Conservation (phyloP, 2,113 vertebrate species). For the Tychaedon coryphoeus region DNA sequence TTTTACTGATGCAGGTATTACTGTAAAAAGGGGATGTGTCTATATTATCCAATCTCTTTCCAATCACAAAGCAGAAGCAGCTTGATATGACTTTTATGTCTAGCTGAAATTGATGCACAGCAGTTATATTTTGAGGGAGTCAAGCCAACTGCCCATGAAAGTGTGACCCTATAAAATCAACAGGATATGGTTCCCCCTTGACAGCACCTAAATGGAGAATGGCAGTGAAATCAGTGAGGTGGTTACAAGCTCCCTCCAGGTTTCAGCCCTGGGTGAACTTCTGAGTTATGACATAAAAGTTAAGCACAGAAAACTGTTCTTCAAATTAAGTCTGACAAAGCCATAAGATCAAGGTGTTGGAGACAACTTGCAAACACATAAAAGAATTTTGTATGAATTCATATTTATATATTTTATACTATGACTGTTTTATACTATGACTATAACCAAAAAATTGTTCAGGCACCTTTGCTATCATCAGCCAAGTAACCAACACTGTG, state of each 20-base stretch:
- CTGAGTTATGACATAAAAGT: not conserved
- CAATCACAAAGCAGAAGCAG: not conserved
- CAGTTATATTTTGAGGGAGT: not conserved
- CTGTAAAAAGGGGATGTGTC: not conserved
- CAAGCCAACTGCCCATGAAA: not conserved
- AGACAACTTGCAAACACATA: not conserved
- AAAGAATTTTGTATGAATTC: not conserved
- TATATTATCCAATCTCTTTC: not conserved
- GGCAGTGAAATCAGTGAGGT: not conserved
- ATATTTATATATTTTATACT: not conserved
- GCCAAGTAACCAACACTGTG: not conserved
- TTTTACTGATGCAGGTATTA: not conserved
- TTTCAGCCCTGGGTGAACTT: not conserved
- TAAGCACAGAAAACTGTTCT: not conserved
- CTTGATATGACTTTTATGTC: not conserved
- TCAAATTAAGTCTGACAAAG: not conserved
- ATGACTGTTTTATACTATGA: not conserved
- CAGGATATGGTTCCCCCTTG: not conserved
- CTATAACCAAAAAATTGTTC: not conserved
- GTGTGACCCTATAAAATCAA: not conserved
- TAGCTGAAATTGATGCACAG: not conserved
- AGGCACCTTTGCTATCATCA: not conserved
- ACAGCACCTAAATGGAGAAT: not conserved
- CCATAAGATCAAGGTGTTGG: not conserved
- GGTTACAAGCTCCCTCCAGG: not conserved